Conservation (phyloP, 30 jellyfish, hydroid and myxozoan species). For the Sanderia malayensis region DNA sequence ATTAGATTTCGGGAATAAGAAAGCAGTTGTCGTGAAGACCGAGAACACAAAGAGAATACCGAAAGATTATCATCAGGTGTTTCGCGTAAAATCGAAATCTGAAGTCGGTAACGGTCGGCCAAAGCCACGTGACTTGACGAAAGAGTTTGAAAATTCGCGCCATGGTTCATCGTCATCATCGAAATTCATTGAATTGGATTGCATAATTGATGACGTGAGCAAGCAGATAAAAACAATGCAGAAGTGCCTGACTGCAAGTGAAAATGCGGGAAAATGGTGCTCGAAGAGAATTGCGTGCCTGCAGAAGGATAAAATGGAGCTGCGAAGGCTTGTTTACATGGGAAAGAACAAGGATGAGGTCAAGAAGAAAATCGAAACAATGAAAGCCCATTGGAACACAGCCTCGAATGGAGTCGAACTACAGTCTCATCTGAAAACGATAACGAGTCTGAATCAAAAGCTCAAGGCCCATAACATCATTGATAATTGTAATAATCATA, state of each 20-base stretch:
- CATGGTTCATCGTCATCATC: no score
- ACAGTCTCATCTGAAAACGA: constrained; percentile 18
- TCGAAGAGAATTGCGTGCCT: constrained; percentile 12
- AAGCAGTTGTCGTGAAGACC: no score
- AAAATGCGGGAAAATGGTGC: constrained; percentile 45
- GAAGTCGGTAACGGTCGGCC: no score
- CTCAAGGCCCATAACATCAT: constrained; percentile 1
- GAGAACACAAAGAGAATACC: no score
- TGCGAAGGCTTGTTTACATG: constrained; percentile 42
- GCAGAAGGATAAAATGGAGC: constrained; percentile 61
- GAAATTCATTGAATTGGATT: constrained; percentile 15
- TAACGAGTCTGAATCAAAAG: constrained; percentile 20
- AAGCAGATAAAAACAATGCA: constrained; percentile 48
- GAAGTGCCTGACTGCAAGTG: constrained; percentile 45
- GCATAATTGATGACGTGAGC: constrained; percentile 28
- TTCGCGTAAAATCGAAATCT: no score
- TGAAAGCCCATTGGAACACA: constrained; percentile 15
- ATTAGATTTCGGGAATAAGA: no score
- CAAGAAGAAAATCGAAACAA: not conserved
- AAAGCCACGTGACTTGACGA: not conserved
- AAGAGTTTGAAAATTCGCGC: not conserved
- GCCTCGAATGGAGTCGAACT: constrained; percentile 23
- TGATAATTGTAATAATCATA: not conserved
- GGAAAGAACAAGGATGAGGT: constrained; percentile 26
- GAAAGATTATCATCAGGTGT: no score